phyloP scores from a whole-genome alignment of 2,113 vertebrate genomes.

The Caloenas nicobarica region DNA sequence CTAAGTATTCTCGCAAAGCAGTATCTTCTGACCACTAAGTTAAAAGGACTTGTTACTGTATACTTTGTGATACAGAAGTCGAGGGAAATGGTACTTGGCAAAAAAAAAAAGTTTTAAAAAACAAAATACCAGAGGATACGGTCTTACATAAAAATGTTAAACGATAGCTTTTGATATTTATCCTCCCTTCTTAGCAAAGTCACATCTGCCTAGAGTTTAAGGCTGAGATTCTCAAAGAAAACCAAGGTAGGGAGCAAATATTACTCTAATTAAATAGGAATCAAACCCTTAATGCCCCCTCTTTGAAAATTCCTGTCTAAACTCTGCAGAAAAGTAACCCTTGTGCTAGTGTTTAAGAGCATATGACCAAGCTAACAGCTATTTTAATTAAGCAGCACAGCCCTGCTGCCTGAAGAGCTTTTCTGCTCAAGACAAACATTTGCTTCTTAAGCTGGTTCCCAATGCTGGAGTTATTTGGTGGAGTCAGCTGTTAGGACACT shows the following conservation, averaged over 20 bases:
- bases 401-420: constrained; percentile 41
- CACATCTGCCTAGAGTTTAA: neutral
- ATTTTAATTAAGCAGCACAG: constrained; percentile 57
- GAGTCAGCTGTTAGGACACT: constrained; percentile 34
- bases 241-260: constrained; percentile 17
- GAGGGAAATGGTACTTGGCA: neutral
- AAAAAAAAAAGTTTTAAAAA: constrained; percentile 4
- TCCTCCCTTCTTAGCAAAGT: constrained; percentile 7
- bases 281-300: neutral
- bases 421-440: constrained; percentile 61
- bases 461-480: neutral
- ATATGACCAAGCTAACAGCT: constrained; percentile 42
- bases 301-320: constrained; percentile 35
- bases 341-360: constrained; percentile 24
- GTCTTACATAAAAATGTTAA: neutral
- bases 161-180: constrained; percentile 39
- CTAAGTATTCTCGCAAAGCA: neutral
- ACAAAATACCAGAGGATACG: neutral
- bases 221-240: constrained; percentile 16
- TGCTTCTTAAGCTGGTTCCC: constrained; percentile 18
- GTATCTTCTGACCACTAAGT: neutral
- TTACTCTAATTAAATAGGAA: constrained; percentile 43
- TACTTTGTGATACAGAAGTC: neutral
- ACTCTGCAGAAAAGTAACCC: constrained; percentile 26
- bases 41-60: neutral